phyloP scores from a whole-genome alignment of 2,888 invertebrate genomes.

The Cantharis nigra region DNA sequence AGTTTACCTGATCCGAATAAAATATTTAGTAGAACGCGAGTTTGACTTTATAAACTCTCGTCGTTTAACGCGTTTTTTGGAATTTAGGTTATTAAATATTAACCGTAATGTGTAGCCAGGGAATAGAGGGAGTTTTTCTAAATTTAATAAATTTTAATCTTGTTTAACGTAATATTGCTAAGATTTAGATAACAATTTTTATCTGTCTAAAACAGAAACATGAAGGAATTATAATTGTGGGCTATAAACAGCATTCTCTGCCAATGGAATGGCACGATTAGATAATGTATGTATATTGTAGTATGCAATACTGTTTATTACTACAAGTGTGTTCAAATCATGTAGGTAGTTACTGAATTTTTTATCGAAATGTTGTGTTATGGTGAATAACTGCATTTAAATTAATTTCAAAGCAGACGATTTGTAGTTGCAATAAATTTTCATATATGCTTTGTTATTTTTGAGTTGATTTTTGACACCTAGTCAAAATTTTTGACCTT shows the following conservation, averaged over 20 bases:
- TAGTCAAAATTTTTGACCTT: background rate
- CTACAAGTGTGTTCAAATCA: background rate
- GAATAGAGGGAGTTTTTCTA: conserved; percentile 17
- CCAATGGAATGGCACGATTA: background rate
- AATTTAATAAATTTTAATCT: conserved; percentile 25
- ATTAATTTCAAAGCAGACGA: background rate
- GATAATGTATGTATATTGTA: background rate
- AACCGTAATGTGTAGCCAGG: conserved; percentile 17
- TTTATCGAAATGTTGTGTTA: background rate
- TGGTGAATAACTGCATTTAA: background rate
- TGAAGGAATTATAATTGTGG: background rate
- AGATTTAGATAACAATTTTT: background rate
- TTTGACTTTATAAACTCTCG: background rate
- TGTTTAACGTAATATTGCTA: conserved; percentile 6
- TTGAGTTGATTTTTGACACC: background rate
- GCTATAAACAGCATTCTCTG: background rate
- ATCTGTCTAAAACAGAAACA: background rate
- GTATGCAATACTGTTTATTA: background rate
- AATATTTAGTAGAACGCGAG: background rate
- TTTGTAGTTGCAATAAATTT: background rate
- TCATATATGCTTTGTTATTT: background rate
- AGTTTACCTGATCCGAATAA: background rate
- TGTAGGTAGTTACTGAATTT: background rate
- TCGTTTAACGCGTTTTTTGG: conserved; percentile 8
- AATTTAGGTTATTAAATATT: conserved; percentile 23